A percentile compares a stretch with the other conserved stretches of the same genome.
Evolutionary conservation across 1,140 invertebrate genomes (phyloP).

Genomic region (Ips typographus): DNA sequence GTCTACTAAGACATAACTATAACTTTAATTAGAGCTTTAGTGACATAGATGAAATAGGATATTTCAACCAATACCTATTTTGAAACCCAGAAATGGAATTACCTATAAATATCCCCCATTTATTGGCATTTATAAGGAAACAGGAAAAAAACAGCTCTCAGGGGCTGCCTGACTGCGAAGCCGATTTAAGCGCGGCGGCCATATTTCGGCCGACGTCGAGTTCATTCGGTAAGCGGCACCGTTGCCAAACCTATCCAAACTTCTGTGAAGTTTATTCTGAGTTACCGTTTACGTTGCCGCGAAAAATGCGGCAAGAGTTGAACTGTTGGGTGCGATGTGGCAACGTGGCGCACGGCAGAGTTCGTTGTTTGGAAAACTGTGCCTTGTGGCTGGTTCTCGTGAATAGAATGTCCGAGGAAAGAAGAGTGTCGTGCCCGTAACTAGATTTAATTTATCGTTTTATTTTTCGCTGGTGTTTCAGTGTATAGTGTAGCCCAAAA

Average conservation of each 20-base stretch:
- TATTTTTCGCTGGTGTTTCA: slow-evolving; percentile 29
- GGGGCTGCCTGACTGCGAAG: not conserved
- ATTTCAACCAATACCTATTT: no score
- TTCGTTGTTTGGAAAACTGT: slow-evolving; percentile 34
- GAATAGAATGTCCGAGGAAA: slow-evolving; percentile 34
- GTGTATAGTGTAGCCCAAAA: slow-evolving; percentile 20
- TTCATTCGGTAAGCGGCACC: not conserved
- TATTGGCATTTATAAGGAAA: slow-evolving; percentile 7
- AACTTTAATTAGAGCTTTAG: no score
- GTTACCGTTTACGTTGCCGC: no score
- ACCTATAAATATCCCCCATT: no score
- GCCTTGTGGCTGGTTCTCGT: slow-evolving; percentile 34
- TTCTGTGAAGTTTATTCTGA: no score
- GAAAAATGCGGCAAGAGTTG: no score
- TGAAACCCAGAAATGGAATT: no score
- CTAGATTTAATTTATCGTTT: slow-evolving; percentile 19
- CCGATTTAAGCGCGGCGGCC: not conserved
- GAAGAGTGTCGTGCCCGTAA: slow-evolving; percentile 31
- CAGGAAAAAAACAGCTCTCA: slow-evolving; percentile 4
- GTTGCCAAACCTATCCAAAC: not conserved
- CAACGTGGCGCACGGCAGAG: slow-evolving; percentile 17
- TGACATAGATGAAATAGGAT: no score
- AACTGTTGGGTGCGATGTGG: not conserved
- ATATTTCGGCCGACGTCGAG: not conserved
- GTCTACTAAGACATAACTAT: no score